Evolutionary conservation across 2,888 invertebrate species (phyloP), one percentile per base, ranked within the genome.

Genomic region (Acrobasis suavella): DNA sequence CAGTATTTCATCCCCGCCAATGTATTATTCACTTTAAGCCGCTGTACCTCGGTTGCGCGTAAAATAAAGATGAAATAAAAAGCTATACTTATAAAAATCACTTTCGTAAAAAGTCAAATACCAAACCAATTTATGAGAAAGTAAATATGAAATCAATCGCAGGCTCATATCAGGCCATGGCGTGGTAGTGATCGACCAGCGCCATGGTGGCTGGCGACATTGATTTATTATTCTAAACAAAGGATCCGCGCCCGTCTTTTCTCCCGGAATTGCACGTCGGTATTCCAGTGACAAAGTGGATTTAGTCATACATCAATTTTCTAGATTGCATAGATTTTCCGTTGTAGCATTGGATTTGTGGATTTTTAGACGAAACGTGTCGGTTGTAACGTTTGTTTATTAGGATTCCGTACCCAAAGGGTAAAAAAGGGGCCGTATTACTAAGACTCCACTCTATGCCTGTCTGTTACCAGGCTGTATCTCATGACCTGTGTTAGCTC

Each of bases 141-240:
- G 22, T 22, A 22, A 22, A 22, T 22, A 22, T 22, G 22, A 22
- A 22, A 22, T 22, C 22, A 22, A 22, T 22, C 22, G 22, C 22
- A 1, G 22, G 3, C 22, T 22, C 22, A 22, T 22, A 22, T 22
- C 22, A 22, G 22, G 22, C 22, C 22, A 22, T 55, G 38, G 55
- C 2, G 15, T 10, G 32, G n/a, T n/a, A n/a, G n/a, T 14, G 50
- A 50, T 50, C 50, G 50, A 50, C 15, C 12, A n/a, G n/a, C 5
- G 37, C 37, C 60, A 62, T 62, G 62, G 67, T 60, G 66, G 56
- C 63, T 64, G 62, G 63, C 66, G 76, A 75, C 76, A 69, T 76
- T 78, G 79, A 81, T 80, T 78, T 80, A 81, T 80, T 80, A 78
- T 78, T 73, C 69, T 74, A 76, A 80, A 77, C 75, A 75, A 74